Base-by-base conservation (phyloP, 2,113 vertebrate genomes). In the Aphyosemion australe region DNA sequence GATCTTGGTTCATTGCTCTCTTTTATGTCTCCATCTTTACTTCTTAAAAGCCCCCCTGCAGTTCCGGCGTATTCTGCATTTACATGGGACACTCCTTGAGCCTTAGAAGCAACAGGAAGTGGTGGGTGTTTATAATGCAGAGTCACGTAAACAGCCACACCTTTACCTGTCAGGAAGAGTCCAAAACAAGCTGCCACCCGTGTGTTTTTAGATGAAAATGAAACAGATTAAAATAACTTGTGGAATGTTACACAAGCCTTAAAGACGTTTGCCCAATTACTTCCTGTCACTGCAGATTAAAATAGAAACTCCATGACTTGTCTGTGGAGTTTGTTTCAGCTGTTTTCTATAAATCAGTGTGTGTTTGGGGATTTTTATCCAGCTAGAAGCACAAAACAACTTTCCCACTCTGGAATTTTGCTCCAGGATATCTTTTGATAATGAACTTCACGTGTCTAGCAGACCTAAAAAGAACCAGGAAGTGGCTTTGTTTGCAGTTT, bases 141-240 rank as follows among this genome's bases (percentile, higher is more conserved):
- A 32, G 32, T 13, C 49, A 26, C 2, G 2, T 2, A 31, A 0
- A 59, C 1, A 45, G 54, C 16, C 71, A 51, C 78, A 61, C 76
- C 79, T 47, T 66, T 49, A 62, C 52, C 52, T 34, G 5, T 50
- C 18, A 61, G 6, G 41, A 5, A 50, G 6, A 52, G 8, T n/a
- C 31, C 39, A 19, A n/a, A n/a, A n/a, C n/a, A n/a, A n/a, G n/a
- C n/a, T n/a, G n/a, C n/a, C n/a, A 54, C 48, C 9, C 16, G 6
- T 43, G n/a, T 41, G 19, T 16, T 19, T 7, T 26, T 34, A 2
- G 19, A 12, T n/a, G 7, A 15, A 13, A 43, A 7, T 41, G n/a
- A 71, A 53, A 20, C 13, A 42, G 9, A 16, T 31, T 31, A 31
- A 58, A 43, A 16, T 16, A n/a, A 15, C 12, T 13, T 21, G 1